Evolutionary conservation across 2,797 vertebrate species (phyloP), one percentile per base, ranked within the genome.

Genomic region (Florisuga fusca): DNA sequence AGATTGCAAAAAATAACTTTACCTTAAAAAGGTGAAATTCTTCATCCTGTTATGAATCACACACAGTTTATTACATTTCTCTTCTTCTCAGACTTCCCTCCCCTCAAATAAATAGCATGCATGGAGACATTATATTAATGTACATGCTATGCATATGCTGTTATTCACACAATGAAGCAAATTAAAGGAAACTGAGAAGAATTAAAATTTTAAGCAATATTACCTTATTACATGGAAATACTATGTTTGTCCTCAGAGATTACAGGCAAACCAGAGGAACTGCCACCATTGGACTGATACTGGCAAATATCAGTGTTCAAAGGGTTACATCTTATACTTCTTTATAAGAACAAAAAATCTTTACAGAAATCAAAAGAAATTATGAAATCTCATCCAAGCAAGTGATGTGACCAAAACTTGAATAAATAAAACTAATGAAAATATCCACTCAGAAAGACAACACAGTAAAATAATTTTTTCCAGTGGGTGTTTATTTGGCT

Each of bases 401-500:
- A 89, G 33, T 77, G 72, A 77, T 68, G n/a, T 64, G 57, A 94
- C 34, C 71, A 94, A 45, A 89, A 64, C 33, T 58, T 73, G 38
- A 90, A 74, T 43, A 87, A 91, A 90, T 84, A 93, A 86, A 61
- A 90, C 51, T 15, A 76, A 92, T 67, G 31, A 57, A 94, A 79
- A 74, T 76, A 77, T 63, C 63, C 33, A 75, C 72, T 43, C 80
- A 57, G 61, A 95, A 87, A 4, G 89, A 9, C 54, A 77, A 50
- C 10, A n/a, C 69, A 89, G 19, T 64, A 80, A 63, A 79, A 54
- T 74, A 34, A 34, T 13, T 82, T 94, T 95, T 96, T 91, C 71
- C 86, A 91, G 12, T 83, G 84, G 3, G 13, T 92, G 72, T 87
- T 93, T 90, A 87, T 76, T 95, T 94, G 86, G 77, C 86, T 95